Evolutionary conservation across 2,888 invertebrate species (phyloP).

Genomic region (Gymnoscelis rufifasciata): DNA sequence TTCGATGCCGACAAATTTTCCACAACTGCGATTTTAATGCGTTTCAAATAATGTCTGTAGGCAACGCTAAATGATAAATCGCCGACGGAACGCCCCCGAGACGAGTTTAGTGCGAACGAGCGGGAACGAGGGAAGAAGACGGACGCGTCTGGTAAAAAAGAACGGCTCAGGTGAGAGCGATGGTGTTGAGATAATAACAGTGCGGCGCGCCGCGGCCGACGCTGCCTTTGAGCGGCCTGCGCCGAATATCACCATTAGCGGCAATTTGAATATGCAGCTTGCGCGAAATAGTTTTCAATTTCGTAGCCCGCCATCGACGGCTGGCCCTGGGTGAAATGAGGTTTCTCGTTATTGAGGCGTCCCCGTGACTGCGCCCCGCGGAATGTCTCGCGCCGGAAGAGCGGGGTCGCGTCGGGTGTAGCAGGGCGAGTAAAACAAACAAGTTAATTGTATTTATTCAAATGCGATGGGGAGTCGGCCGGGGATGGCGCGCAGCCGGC

Average conservation of each 20-base stretch:
- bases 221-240: slow-evolving; percentile 63
- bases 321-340: slow-evolving; percentile 20
- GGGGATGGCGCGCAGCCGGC: slow-evolving; percentile 58
- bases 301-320: slow-evolving; percentile 34
- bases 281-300: slow-evolving; percentile 57
- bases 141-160: slow-evolving; percentile 70
- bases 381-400: slow-evolving; percentile 54
- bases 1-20: slow-evolving; percentile 78
- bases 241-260: slow-evolving; percentile 69
- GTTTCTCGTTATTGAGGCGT: slow-evolving; percentile 17
- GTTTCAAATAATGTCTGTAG: slow-evolving; percentile 79
- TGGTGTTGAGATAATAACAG: slow-evolving; percentile 80
- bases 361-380: slow-evolving; percentile 27
- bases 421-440: slow-evolving; percentile 71
- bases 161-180: slow-evolving; percentile 70
- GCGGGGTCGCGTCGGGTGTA: slow-evolving; percentile 51
- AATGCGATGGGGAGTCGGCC: slow-evolving; percentile 54
- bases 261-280: slow-evolving; percentile 62
- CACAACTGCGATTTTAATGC: slow-evolving; percentile 76
- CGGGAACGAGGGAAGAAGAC: slow-evolving; percentile 55
- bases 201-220: slow-evolving; percentile 52
- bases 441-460: slow-evolving; percentile 80
- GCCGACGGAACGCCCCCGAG: slow-evolving; percentile 70
- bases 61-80: slow-evolving; percentile 79
- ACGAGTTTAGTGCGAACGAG: slow-evolving; percentile 67